These are phyloP conservation scores for Pectinophora gossypiella DNA, from an alignment of 1,140 invertebrate species.

Conservation along the genomic window DNA sequence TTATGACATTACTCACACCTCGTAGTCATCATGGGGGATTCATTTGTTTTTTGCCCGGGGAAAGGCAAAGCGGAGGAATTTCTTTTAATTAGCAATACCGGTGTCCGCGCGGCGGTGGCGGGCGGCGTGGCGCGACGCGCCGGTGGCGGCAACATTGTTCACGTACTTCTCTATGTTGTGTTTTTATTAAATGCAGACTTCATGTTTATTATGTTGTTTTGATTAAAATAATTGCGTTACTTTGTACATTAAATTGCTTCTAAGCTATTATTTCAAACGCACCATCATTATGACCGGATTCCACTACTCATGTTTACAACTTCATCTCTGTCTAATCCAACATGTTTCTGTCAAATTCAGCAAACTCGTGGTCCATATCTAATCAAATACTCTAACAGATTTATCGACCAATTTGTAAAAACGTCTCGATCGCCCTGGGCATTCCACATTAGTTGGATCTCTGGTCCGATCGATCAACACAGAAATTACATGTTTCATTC, in stretches of 20 bases:
- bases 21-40: constrained; percentile 40
- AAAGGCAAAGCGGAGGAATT: constrained; percentile 54
- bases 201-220: constrained; percentile 4
- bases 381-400: not conserved
- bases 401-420: constrained; percentile 22
- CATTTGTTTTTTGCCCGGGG: constrained; percentile 45
- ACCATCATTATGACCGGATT: too few relatives aligned
- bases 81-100: constrained; percentile 62
- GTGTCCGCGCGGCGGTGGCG: constrained; percentile 32
- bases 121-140: constrained; percentile 32
- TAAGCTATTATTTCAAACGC: not conserved
- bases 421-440: constrained; percentile 26
- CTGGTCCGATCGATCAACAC: constrained; percentile 31
- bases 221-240: not conserved
- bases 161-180: not conserved
- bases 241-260: not conserved
- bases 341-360: too few relatives aligned
- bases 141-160: constrained; percentile 8
- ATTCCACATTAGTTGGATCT: constrained; percentile 11
- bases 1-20: constrained; percentile 64
- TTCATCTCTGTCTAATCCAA: too few relatives aligned
- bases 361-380: not conserved
- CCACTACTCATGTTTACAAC: too few relatives aligned
- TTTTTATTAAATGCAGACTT: not conserved
- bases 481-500: constrained; percentile 54